A percentile compares a stretch with the other conserved stretches of the same genome.
phyloP scores from a whole-genome alignment of 2,888 invertebrate species.

The Amblyteles armatorius region DNA sequence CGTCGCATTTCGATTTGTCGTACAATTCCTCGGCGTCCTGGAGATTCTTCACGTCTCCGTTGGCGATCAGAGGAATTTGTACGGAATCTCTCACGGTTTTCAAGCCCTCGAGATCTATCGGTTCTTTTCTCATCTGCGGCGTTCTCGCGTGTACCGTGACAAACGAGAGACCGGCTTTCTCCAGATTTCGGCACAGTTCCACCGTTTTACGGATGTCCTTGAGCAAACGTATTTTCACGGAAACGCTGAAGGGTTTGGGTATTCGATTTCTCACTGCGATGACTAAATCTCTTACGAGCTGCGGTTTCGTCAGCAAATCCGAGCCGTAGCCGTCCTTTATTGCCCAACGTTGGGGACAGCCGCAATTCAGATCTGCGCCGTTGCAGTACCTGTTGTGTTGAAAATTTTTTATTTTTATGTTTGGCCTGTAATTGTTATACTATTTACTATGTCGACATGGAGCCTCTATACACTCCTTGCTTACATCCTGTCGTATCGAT shows the following conservation, averaged over 20 bases:
- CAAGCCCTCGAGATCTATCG: slow-evolving; percentile 90
- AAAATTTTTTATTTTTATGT: slow-evolving; percentile 58
- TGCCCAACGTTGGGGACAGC: slow-evolving; percentile 98
- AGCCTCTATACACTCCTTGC: neutral
- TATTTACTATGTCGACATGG: neutral
- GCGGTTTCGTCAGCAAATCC: slow-evolving; percentile 92
- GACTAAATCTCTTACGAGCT: slow-evolving; percentile 93
- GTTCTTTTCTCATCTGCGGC: slow-evolving; percentile 92
- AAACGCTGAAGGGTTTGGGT: slow-evolving; percentile 92
- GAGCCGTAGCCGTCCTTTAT: slow-evolving; percentile 96
- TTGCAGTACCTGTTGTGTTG: slow-evolving; percentile 88
- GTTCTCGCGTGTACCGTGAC: slow-evolving; percentile 97
- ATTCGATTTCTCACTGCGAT: slow-evolving; percentile 90
- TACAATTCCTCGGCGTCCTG: slow-evolving; percentile 90
- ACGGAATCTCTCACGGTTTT: slow-evolving; percentile 90
- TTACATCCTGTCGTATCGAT: neutral
- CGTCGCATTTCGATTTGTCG: slow-evolving; percentile 89
- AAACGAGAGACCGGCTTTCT: slow-evolving; percentile 95
- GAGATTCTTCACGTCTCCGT: slow-evolving; percentile 94
- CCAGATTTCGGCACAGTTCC: slow-evolving; percentile 91
- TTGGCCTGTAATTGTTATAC: neutral
- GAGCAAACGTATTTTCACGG: slow-evolving; percentile 95
- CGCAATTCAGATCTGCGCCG: slow-evolving; percentile 98
- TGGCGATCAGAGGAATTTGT: slow-evolving; percentile 94
- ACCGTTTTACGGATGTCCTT: slow-evolving; percentile 90